Conservation (phyloP, 2,888 invertebrate species). For the Orgyia antiqua region DNA sequence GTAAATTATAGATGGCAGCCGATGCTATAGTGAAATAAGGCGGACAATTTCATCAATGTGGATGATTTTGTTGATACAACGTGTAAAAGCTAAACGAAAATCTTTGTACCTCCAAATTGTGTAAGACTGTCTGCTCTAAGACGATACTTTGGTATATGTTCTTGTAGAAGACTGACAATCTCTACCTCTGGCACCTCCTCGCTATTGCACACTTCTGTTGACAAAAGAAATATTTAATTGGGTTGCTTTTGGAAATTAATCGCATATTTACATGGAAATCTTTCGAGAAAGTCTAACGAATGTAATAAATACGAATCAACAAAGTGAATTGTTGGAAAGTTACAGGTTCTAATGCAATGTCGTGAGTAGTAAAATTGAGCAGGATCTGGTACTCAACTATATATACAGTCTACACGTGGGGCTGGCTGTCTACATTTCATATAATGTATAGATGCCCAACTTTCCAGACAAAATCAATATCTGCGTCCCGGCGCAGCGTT, state of each 20-base stretch:
- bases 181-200: constrained; percentile 97
- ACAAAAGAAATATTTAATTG: constrained; percentile 42
- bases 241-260: constrained; percentile 12
- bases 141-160: constrained; percentile 96
- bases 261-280: constrained; percentile 21
- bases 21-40: too few species aligned
- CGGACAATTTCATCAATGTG: too few species aligned
- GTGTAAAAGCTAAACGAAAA: background rate
- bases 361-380: too few species aligned
- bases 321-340: constrained; percentile 45
- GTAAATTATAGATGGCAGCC: too few species aligned
- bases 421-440: constrained; percentile 46
- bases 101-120: constrained; percentile 87
- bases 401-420: constrained; percentile 25
- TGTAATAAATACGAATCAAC: constrained; percentile 32
- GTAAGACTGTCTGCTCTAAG: constrained; percentile 96
- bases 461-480: constrained; percentile 70
- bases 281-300: constrained; percentile 16
- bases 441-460: constrained; percentile 44
- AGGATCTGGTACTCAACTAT: too few species aligned
- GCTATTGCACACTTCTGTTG: constrained; percentile 93
- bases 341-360: constrained; percentile 45
- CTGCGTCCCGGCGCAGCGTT: constrained; percentile 33
- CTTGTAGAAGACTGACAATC: constrained; percentile 95
- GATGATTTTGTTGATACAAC: too few species aligned